These are phyloP conservation scores for Hydrozoanthus gracilis DNA, from an alignment of 92 coral and sea anemone species.

Conservation along the genomic window DNA sequence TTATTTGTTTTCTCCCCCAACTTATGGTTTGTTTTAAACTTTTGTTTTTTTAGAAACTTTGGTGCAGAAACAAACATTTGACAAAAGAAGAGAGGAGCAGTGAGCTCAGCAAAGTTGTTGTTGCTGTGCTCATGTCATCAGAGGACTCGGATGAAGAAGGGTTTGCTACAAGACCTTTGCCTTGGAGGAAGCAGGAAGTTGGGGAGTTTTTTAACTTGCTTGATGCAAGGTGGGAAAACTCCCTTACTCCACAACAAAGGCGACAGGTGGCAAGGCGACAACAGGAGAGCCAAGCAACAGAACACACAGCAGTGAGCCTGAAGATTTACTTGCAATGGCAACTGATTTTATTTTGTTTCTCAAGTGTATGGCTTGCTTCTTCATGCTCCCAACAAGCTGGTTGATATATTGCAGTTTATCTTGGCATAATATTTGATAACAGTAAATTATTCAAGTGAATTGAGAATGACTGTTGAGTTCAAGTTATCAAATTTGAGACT, in stretches of 20 bases:
- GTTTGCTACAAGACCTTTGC: background rate
- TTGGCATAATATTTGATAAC: too few species aligned
- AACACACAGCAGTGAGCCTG: background rate
- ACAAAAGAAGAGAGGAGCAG: background rate
- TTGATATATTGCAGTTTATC: too few species aligned
- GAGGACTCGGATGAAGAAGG: background rate
- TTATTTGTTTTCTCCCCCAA: background rate
- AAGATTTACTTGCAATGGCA: background rate
- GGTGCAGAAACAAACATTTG: background rate
- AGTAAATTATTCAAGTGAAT: too few species aligned
- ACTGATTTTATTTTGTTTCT: background rate
- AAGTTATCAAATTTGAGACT: too few species aligned
- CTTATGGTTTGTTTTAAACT: background rate
- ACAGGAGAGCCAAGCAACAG: background rate
- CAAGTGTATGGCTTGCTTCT: background rate
- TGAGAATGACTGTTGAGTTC: too few species aligned
- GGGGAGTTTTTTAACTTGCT: background rate
- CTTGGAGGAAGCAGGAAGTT: background rate
- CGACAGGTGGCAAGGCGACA: background rate
- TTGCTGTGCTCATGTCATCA: background rate
- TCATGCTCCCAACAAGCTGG: too few species aligned
- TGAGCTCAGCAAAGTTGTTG: background rate
- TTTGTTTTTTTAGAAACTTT: background rate
- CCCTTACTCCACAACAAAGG: background rate
- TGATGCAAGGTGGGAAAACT: background rate